These are phyloP conservation scores for Phorcus lineatus DNA, from an alignment of 2,888 invertebrate genomes.

Conservation along the genomic window DNA sequence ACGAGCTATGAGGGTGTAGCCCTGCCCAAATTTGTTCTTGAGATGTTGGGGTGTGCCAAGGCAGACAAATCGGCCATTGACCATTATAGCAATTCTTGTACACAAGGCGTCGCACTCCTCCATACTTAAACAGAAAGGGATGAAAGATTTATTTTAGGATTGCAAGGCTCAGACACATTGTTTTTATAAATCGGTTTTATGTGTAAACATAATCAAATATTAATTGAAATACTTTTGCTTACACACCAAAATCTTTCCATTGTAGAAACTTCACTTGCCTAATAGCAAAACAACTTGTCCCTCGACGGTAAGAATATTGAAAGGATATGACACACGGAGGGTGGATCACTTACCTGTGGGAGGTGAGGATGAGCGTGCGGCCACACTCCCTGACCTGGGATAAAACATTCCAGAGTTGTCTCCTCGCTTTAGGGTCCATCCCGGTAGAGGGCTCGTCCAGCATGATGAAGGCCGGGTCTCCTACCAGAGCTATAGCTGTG, in stretches of 20 bases:
- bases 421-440: constrained; percentile 87
- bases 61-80: constrained; percentile 83
- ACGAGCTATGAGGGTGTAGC: constrained; percentile 81
- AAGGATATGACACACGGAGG: too few species aligned
- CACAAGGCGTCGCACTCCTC: constrained; percentile 91
- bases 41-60: constrained; percentile 84
- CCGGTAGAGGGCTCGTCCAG: constrained; percentile 78
- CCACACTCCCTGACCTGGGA: constrained; percentile 81
- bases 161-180: too few species aligned
- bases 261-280: too few species aligned
- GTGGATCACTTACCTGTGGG: constrained; percentile 77
- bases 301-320: too few species aligned
- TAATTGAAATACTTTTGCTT: too few species aligned
- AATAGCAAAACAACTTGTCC: too few species aligned
- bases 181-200: too few species aligned
- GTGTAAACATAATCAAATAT: too few species aligned
- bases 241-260: too few species aligned
- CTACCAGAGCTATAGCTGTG: constrained; percentile 70
- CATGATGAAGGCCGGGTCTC: constrained; percentile 70
- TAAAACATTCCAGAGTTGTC: constrained; percentile 83
- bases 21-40: constrained; percentile 83
- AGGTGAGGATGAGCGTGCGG: constrained; percentile 86
- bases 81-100: constrained; percentile 86
- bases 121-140: constrained; percentile 80
- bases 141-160: too few species aligned